A percentile compares a stretch with the other conserved stretches of the same genome.
phyloP scores from a whole-genome alignment of 2,113 vertebrate species.

The Herpailurus yagouaroundi region DNA sequence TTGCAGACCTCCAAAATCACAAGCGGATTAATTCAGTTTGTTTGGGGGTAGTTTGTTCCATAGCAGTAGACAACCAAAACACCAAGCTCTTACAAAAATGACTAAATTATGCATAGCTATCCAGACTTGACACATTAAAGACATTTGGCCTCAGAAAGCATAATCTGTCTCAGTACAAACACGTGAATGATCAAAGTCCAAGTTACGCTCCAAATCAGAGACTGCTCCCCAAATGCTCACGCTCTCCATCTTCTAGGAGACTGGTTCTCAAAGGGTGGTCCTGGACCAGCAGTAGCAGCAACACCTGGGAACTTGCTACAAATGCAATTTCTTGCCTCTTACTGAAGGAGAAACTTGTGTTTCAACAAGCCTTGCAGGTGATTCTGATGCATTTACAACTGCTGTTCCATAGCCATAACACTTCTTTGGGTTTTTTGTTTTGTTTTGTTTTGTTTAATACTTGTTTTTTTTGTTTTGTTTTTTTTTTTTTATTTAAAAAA shows the following conservation, averaged over 20 bases:
- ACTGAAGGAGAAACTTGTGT: not conserved
- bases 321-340: not conserved
- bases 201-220: not conserved
- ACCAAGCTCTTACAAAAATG: not conserved
- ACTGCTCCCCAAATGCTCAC: not conserved
- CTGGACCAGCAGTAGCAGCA: not conserved
- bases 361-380: not conserved
- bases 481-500: no score
- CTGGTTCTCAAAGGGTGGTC: not conserved
- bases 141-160: not conserved
- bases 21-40: not conserved
- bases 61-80: not conserved
- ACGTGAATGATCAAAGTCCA: not conserved
- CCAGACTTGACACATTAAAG: not conserved
- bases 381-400: slow-evolving; percentile 7
- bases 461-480: no score
- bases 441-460: no score
- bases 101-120: not conserved
- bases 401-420: not conserved
- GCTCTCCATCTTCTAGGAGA: not conserved
- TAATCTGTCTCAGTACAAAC: not conserved
- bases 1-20: not conserved
- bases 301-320: not conserved
- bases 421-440: not conserved
- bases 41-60: not conserved